A percentile compares a stretch with the other conserved stretches of the same genome.
Evolutionary conservation across 2,797 vertebrate genomes (phyloP).

Genomic region (Pseudochaenichthys georgianus): DNA sequence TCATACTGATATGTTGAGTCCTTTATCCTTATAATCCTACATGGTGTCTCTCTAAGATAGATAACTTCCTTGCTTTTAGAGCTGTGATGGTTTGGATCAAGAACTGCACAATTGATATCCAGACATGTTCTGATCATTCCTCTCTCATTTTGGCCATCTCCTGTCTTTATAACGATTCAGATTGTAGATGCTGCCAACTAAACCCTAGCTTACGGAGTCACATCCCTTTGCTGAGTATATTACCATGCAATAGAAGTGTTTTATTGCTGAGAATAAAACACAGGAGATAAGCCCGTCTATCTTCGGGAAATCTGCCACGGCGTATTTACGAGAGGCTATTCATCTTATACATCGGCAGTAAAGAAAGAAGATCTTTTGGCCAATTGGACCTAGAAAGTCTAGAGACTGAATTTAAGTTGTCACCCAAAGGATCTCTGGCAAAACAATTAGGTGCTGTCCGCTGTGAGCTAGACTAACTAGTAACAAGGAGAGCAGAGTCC

Average conservation of each 20-base stretch:
- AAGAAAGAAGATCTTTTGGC: constrained; percentile 31
- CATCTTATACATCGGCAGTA: constrained; percentile 22
- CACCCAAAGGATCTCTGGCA: constrained; percentile 27
- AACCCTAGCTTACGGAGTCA: constrained; percentile 16
- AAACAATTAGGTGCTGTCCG: constrained; percentile 28
- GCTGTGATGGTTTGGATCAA: constrained; percentile 2
- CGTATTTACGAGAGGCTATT: constrained; percentile 59
- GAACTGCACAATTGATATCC: background rate
- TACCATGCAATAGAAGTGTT: constrained; percentile 42
- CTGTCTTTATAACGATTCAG: constrained; percentile 10
- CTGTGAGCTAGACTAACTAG: background rate
- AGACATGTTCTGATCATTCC: constrained; percentile 13
- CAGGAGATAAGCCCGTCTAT: constrained; percentile 57
- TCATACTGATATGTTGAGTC: background rate
- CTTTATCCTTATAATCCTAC: background rate
- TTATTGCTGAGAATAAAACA: constrained; percentile 62
- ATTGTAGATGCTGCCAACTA: constrained; percentile 13
- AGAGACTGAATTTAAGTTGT: constrained; percentile 29
- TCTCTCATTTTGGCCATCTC: constrained; percentile 2
- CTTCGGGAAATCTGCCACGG: constrained; percentile 53
- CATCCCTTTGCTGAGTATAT: constrained; percentile 45
- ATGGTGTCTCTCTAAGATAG: background rate
- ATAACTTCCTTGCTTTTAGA: constrained; percentile 2
- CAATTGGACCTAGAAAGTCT: constrained; percentile 36
- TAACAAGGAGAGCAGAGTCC: constrained; percentile 10